These are phyloP conservation scores for Laothoe populi DNA, from an alignment of 2,888 invertebrate genomes.

Conservation along the genomic window DNA sequence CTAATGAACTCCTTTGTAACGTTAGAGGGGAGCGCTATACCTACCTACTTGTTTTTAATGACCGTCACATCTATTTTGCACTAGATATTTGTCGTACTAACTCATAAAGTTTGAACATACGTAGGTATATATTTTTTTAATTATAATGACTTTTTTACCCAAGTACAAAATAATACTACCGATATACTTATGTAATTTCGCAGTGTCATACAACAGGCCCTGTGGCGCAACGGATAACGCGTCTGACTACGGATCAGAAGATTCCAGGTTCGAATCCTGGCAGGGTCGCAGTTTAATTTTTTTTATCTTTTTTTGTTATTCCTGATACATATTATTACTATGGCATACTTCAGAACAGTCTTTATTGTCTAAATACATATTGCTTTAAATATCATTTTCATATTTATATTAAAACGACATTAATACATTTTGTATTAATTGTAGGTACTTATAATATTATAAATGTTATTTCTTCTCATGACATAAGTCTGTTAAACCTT, in stretches of 20 bases:
- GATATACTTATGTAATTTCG: conserved; percentile 33
- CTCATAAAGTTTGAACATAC: background rate
- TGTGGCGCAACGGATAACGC: conserved; percentile 89
- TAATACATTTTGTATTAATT: too few species aligned
- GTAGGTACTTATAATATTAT: too few species aligned
- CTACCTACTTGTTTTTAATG: background rate
- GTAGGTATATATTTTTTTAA: background rate
- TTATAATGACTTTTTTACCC: background rate
- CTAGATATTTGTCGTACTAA: background rate
- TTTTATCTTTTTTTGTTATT: background rate
- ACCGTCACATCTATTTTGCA: background rate
- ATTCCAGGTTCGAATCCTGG: conserved; percentile 88
- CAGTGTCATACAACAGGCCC: conserved; percentile 59
- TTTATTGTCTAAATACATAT: too few species aligned
- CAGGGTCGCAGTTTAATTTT: conserved; percentile 71
- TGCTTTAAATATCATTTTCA: too few species aligned
- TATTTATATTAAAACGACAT: too few species aligned
- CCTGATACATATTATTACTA: too few species aligned
- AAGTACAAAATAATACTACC: too few species aligned
- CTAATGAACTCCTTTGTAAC: conserved; percentile 45
- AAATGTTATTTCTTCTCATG: too few species aligned
- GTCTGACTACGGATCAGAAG: conserved; percentile 89
- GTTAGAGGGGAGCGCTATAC: conserved; percentile 28
- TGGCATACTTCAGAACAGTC: background rate
- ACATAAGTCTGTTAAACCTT: too few species aligned